phyloP scores from a whole-genome alignment of 2,888 invertebrate genomes.

The Mesorhabditis belari region DNA sequence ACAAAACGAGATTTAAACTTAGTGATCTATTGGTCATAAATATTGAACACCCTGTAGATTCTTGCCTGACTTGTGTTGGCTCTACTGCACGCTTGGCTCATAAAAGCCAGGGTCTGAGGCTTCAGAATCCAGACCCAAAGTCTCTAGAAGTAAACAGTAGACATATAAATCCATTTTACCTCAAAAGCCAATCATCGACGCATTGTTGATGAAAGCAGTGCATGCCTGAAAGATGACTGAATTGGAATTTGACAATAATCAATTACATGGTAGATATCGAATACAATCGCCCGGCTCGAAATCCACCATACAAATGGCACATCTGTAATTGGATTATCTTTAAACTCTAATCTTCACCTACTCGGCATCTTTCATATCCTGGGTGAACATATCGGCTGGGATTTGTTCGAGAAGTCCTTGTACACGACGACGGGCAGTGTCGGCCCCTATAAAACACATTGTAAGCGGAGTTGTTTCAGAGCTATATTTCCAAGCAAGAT shows the following conservation, averaged over 20 bases:
- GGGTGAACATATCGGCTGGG: constrained; percentile 71
- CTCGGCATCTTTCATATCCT: constrained; percentile 73
- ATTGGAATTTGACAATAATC: too few species aligned
- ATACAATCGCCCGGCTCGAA: constrained; percentile 72
- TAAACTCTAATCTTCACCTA: constrained; percentile 50
- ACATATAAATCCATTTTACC: not conserved
- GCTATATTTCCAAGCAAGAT: not conserved
- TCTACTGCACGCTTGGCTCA: too few species aligned
- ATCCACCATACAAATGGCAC: constrained; percentile 87
- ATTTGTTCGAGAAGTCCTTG: constrained; percentile 80
- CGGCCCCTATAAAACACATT: constrained; percentile 22
- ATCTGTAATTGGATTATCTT: constrained; percentile 54
- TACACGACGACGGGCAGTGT: constrained; percentile 64
- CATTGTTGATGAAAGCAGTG: constrained; percentile 81
- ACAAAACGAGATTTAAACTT: too few species aligned
- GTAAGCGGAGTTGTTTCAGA: too few species aligned
- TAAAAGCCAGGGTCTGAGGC: too few species aligned
- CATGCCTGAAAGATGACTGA: too few species aligned
- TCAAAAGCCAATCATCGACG: constrained; percentile 62
- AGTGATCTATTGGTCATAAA: too few species aligned
- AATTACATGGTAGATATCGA: constrained; percentile 73
- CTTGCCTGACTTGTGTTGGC: too few species aligned
- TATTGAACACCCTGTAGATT: too few species aligned
- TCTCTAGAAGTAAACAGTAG: too few species aligned
- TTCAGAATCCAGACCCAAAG: too few species aligned